These are phyloP conservation scores for Nephotettix cincticeps DNA, from an alignment of 1,140 invertebrate genomes.

Conservation along the genomic window DNA sequence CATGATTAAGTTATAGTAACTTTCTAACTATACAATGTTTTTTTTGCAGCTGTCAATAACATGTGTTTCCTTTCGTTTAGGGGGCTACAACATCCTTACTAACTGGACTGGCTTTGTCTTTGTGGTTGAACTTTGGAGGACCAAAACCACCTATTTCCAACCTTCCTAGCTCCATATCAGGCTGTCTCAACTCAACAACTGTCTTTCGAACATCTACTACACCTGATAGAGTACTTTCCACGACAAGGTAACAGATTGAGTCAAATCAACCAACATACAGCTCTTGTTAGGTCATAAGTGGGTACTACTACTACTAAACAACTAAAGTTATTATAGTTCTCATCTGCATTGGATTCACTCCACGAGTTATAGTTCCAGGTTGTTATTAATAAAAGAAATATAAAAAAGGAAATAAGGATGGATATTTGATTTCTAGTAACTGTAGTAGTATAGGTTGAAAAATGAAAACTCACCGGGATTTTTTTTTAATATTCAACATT, in stretches of 20 bases:
- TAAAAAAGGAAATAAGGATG: too few relatives aligned
- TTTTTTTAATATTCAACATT: too few relatives aligned
- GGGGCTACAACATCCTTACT: constrained; percentile 68
- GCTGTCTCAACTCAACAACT: constrained; percentile 33
- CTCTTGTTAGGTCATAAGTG: background rate
- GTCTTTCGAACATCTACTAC: too few relatives aligned
- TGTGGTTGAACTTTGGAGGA: constrained; percentile 85
- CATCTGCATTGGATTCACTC: background rate
- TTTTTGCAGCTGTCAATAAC: background rate
- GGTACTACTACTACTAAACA: background rate
- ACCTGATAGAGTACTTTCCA: background rate
- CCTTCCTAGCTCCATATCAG: constrained; percentile 59
- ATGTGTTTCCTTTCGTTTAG: constrained; percentile 41
- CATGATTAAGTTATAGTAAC: too few relatives aligned
- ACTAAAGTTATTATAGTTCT: background rate
- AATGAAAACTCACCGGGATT: too few relatives aligned
- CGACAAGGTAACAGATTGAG: background rate
- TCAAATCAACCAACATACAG: background rate
- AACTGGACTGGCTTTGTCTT: constrained; percentile 62
- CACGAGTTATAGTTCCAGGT: too few relatives aligned
- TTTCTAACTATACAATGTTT: background rate
- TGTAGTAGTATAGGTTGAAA: too few relatives aligned
- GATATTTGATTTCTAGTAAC: too few relatives aligned
- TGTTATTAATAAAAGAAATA: too few relatives aligned
- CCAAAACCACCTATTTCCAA: constrained; percentile 60